Percentiles rank a stretch among this genome's conserved stretches.
Conservation (phyloP, 2,888 invertebrate genomes). For the Norana najaformis region DNA sequence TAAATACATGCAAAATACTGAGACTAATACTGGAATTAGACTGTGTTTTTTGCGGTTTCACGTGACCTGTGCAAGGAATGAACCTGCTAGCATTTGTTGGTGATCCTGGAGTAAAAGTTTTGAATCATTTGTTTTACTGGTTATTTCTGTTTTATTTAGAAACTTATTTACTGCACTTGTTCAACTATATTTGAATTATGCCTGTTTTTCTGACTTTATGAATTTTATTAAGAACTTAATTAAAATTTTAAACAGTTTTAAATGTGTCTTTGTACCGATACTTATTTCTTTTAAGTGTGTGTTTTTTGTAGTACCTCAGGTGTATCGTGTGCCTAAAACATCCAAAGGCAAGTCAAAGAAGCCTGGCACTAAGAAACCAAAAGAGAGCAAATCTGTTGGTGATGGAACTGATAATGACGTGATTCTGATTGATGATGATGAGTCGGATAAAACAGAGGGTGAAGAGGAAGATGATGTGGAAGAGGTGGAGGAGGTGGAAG, state of each 20-base stretch:
- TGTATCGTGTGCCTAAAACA: constrained; percentile 9
- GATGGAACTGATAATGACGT: neutral
- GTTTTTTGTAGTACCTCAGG: neutral
- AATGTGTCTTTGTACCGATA: neutral
- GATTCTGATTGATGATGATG: neutral
- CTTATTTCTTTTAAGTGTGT: neutral
- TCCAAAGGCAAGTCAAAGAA: neutral
- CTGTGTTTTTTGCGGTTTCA: neutral
- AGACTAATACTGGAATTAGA: neutral
- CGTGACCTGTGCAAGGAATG: no score
- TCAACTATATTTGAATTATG: no score
- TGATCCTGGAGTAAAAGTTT: no score
- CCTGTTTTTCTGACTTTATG: no score
- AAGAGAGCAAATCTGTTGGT: neutral
- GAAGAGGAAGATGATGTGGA: neutral
- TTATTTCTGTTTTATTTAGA: no score
- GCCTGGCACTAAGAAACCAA: neutral
- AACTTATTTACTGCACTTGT: no score
- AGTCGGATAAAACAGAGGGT: neutral
- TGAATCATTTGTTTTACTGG: no score
- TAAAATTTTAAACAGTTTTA: neutral
- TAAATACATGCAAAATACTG: neutral
- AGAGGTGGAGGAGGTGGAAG: neutral
- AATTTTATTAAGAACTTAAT: neutral
- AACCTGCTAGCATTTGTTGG: no score